Conservation (phyloP, 1,140 invertebrate genomes). For the Eueides isabella region DNA sequence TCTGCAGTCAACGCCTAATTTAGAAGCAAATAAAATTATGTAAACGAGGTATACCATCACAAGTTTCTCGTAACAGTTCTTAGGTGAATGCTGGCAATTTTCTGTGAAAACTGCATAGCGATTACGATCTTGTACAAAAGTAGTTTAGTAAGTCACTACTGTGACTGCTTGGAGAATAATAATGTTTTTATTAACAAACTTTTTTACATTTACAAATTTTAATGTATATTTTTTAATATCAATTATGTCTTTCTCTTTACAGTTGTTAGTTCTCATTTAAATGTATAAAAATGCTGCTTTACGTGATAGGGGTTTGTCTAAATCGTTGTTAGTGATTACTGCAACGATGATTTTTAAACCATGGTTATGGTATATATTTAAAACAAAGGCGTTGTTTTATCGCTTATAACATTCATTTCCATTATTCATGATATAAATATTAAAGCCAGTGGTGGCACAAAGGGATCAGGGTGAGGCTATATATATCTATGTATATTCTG, state of each 20-base stretch:
- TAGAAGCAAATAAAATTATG: slow-evolving; percentile 13
- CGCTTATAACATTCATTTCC: too few relatives aligned
- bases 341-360: too few relatives aligned
- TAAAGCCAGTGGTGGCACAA: too few relatives aligned
- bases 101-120: slow-evolving; percentile 7
- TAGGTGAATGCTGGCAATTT: slow-evolving; percentile 4
- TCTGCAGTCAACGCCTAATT: slow-evolving; percentile 8
- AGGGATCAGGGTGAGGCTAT: too few relatives aligned
- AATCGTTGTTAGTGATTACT: too few relatives aligned
- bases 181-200: slow-evolving; percentile 2
- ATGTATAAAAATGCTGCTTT: too few relatives aligned
- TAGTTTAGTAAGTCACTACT: slow-evolving; percentile 11
- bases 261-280: not conserved
- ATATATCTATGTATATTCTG: too few relatives aligned
- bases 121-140: slow-evolving; percentile 14
- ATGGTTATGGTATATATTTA: too few relatives aligned
- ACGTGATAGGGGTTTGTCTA: too few relatives aligned
- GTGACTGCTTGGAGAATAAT: slow-evolving; percentile 10
- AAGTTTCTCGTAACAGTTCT: slow-evolving; percentile 10
- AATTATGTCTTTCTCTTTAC: not conserved
- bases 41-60: slow-evolving; percentile 5
- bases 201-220: not conserved
- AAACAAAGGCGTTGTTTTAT: too few relatives aligned
- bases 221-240: not conserved
- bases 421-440: too few relatives aligned